These are phyloP conservation scores for Gallinago nigripennis DNA, from an alignment of 2,797 vertebrate genomes.

Conservation along the genomic window DNA sequence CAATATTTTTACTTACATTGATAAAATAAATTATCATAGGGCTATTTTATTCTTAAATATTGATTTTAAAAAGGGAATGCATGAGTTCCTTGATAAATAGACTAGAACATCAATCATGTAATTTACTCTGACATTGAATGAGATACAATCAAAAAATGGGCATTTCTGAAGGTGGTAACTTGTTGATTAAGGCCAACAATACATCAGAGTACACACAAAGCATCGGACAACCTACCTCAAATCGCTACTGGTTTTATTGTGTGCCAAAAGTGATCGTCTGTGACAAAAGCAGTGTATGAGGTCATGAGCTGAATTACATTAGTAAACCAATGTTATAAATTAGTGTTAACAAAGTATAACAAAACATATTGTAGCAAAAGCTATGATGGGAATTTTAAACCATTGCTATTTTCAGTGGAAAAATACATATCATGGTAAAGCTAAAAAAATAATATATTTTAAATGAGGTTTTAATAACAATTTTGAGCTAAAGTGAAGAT, in stretches of 20 bases:
- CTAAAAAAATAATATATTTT: background rate
- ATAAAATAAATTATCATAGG: slow-evolving; percentile 31
- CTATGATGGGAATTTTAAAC: background rate
- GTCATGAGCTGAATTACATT: background rate
- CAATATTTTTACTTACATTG: background rate
- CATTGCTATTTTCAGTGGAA: background rate
- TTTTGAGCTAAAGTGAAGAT: background rate
- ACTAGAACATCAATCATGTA: slow-evolving; percentile 59
- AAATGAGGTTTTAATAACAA: background rate
- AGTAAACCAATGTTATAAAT: background rate
- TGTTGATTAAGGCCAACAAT: background rate
- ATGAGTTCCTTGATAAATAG: slow-evolving; percentile 38
- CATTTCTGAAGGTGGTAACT: slow-evolving; percentile 54
- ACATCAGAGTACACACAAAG: background rate
- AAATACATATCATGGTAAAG: background rate
- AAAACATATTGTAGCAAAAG: background rate
- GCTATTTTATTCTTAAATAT: slow-evolving; percentile 60
- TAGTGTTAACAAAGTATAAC: background rate
- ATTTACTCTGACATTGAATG: slow-evolving; percentile 64
- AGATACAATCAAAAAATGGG: background rate
- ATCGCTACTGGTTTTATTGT: background rate
- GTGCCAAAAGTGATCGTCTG: background rate
- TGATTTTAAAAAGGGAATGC: slow-evolving; percentile 47
- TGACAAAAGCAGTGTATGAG: background rate
- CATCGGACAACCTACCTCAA: background rate